Base-by-base conservation (phyloP, 1,140 invertebrate species). In the Phortica variegata region DNA sequence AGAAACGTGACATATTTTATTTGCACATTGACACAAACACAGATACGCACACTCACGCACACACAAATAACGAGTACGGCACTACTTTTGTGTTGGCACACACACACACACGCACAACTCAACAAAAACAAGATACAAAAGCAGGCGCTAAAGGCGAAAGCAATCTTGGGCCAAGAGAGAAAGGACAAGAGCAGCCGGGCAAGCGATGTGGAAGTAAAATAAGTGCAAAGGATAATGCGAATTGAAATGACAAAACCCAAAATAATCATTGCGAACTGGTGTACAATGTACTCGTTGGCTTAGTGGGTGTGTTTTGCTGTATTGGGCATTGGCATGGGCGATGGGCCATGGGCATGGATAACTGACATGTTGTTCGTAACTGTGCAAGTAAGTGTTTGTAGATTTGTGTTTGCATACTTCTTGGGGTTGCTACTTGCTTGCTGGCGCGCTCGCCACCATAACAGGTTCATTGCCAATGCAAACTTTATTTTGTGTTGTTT, bases 151-250 rank as follows among this genome's bases (percentile, higher is more conserved):
- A n/a, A n/a, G n/a, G n/a, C n/a, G n/a, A n/a, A n/a, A n/a, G n/a
- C n/a, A n/a, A n/a, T n/a, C n/a, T n/a, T n/a, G n/a, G n/a, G n/a
- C n/a, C n/a, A n/a, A n/a, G n/a, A 44, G 58, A 40, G 32, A 32
- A 20, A 16, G 59, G 45, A 65, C 58, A 66, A 66, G 26, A 29
- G 26, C 8, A n/a, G 32, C 8, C 32, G n/a, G n/a, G 12, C 26
- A 7, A 34, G 32, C 13, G 13, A 13, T 5, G 32, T n/a, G 62
- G 63, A 56, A 68, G 65, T 68, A 68, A 68, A 66, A 68, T 66
- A 65, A 71, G 68, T 71, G 68, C 68, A 63, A 61, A 65, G 68
- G 68, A 71, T 71, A 71, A 71, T 71, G 68, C 62, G 68, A 71
- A 71, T 72, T 58, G 68, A 65, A 71, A 72, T 71, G 68, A 71